A percentile compares a stretch with the other conserved stretches of the same genome.
These are phyloP conservation scores for Pterocles burchelli DNA, from an alignment of 2,113 vertebrate genomes.

Conservation along the genomic window DNA sequence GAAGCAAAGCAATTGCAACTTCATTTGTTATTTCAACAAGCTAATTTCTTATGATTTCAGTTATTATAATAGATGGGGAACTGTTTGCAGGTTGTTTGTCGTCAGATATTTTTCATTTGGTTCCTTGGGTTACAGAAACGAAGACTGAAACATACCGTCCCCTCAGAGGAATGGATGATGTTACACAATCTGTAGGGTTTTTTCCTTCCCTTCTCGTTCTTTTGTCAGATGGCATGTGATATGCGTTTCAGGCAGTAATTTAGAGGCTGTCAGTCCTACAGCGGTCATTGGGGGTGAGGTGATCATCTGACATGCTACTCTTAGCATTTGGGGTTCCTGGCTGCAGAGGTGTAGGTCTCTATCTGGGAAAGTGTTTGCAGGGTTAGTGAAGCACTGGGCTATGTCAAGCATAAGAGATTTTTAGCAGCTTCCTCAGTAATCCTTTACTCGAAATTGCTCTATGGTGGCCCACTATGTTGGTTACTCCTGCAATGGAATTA, in stretches of 20 bases:
- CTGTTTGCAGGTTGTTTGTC: conserved; percentile 55
- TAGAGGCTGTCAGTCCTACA: conserved; percentile 57
- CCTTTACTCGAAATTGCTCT: conserved; percentile 6
- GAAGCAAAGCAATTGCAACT: conserved; percentile 78
- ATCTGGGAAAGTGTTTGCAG: neutral
- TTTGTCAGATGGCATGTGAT: conserved; percentile 38
- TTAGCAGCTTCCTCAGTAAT: conserved; percentile 32
- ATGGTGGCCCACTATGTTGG: neutral
- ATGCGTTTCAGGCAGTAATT: conserved; percentile 57
- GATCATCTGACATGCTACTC: neutral
- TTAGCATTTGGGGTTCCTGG: neutral
- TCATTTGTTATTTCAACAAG: conserved; percentile 83
- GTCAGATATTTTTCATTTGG: conserved; percentile 70
- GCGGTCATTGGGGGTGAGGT: conserved; percentile 20
- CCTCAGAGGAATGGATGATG: conserved; percentile 4
- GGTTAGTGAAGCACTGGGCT: conserved; percentile 36
- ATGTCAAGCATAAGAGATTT: conserved; percentile 52
- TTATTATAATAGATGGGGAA: conserved; percentile 53
- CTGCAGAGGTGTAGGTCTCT: neutral
- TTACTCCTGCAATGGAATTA: conserved; percentile 27
- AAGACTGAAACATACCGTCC: conserved; percentile 9
- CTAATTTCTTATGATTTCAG: conserved; percentile 77
- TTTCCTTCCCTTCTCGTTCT: neutral
- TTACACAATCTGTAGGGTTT: neutral
- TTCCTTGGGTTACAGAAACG: conserved; percentile 29